Percentiles rank a stretch among this genome's conserved stretches.
These are phyloP conservation scores for Phallusia fumigata DNA, from an alignment of 23 tunicate species.

Conservation along the genomic window DNA sequence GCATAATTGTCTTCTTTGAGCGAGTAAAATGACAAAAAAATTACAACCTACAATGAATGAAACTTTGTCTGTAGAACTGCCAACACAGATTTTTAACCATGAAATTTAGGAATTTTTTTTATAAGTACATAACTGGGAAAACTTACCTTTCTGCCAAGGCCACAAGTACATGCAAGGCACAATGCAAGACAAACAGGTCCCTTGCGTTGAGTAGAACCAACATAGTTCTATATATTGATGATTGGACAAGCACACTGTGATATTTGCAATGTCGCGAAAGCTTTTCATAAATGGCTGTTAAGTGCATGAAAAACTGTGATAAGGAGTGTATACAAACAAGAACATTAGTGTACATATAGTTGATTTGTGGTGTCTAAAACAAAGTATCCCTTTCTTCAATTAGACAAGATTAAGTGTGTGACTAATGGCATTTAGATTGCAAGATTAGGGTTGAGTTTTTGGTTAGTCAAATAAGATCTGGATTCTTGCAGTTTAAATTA, in stretches of 20 bases:
- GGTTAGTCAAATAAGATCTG: no score
- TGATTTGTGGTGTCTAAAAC: not conserved
- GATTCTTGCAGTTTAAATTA: no score
- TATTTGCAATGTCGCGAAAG: slow-evolving; percentile 25
- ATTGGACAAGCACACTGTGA: slow-evolving; percentile 26
- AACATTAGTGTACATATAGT: not conserved
- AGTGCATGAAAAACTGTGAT: slow-evolving; percentile 18
- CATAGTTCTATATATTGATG: slow-evolving; percentile 51
- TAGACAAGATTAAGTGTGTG: not conserved
- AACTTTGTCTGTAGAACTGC: no score
- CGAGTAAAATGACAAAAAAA: no score
- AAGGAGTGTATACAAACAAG: no score
- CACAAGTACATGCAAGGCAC: slow-evolving; percentile 56
- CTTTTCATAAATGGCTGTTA: slow-evolving; percentile 60
- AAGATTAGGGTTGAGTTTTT: no score
- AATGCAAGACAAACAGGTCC: slow-evolving; percentile 75
- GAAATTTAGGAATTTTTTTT: no score
- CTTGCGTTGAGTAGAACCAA: slow-evolving; percentile 44
- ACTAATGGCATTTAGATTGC: no score
- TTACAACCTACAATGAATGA: no score
- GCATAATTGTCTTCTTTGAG: no score
- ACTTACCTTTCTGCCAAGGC: slow-evolving; percentile 59
- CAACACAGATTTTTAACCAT: no score
- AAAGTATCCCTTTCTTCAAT: no score
- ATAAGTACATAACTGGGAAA: not conserved